Conservation (phyloP, 1,140 invertebrate species). For the Hestina assimilis region DNA sequence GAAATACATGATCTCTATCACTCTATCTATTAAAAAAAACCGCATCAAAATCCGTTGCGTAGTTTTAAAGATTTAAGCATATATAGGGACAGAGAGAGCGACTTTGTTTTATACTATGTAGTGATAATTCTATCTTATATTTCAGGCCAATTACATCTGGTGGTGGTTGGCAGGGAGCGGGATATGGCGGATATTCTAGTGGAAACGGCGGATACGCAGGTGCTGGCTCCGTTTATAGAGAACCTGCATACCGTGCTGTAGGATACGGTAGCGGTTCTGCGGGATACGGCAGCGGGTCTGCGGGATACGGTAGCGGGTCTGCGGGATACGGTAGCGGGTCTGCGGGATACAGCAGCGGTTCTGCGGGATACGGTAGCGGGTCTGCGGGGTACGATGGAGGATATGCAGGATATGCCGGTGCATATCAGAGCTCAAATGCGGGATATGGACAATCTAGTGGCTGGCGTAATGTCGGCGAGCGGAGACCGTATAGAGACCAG, state of each 20-base stretch:
- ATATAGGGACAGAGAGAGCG: no score
- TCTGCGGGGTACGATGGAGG: constrained; percentile 30
- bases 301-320: no score
- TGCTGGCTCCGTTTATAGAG: constrained; percentile 27
- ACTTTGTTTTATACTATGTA: no score
- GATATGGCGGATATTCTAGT: constrained; percentile 22
- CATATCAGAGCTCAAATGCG: constrained; percentile 32
- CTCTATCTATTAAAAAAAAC: no score
- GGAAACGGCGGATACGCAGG: constrained; percentile 29
- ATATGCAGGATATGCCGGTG: constrained; percentile 30
- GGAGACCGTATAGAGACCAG: constrained; percentile 52
- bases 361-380: constrained; percentile 29
- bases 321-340: no score
- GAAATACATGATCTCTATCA: no score
- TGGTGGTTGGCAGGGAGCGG: constrained; percentile 45
- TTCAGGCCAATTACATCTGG: constrained; percentile 44
- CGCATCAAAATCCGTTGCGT: no score
- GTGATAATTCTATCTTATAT: background rate
- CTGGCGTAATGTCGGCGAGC: constrained; percentile 47
- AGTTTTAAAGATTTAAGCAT: no score
- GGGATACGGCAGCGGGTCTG: constrained; percentile 32
- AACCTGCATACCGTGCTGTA: constrained; percentile 14
- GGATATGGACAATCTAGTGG: constrained; percentile 46
- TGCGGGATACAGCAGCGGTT: no score
- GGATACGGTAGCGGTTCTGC: constrained; percentile 32